A percentile compares a stretch with the other conserved stretches of the same genome.
phyloP scores from a whole-genome alignment of 2,113 vertebrate species.

The Lepus americanus region DNA sequence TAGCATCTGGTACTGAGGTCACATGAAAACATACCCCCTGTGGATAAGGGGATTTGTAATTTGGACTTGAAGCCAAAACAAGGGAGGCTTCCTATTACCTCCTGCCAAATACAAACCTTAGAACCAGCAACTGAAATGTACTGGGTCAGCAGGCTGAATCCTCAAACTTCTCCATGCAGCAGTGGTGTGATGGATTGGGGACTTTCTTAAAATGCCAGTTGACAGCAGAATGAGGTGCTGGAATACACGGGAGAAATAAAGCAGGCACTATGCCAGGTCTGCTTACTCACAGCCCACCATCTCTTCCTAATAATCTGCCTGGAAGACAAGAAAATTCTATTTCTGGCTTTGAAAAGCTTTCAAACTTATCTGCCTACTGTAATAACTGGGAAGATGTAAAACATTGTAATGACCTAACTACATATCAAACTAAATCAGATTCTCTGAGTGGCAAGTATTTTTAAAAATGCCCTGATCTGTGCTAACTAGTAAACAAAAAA shows the following conservation, averaged over 20 bases:
- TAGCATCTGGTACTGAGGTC: background rate
- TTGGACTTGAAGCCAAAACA: slow-evolving; percentile 7
- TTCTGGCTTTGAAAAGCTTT: slow-evolving; percentile 30
- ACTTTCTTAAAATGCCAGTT: background rate
- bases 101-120: slow-evolving; percentile 1
- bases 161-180: background rate
- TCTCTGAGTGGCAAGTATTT: background rate
- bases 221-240: background rate
- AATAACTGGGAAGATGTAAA: slow-evolving; percentile 31
- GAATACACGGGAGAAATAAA: background rate
- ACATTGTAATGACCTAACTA: slow-evolving; percentile 7
- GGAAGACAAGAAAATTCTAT: background rate
- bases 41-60: background rate
- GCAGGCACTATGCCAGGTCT: background rate
- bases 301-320: background rate
- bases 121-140: background rate
- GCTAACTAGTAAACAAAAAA: too few species aligned
- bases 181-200: background rate
- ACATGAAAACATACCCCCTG: background rate
- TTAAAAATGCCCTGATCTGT: background rate
- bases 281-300: background rate
- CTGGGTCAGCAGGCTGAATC: background rate
- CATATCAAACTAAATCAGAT: background rate
- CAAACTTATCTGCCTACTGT: slow-evolving; percentile 11
- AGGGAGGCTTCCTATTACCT: background rate